A percentile compares a stretch with the other conserved stretches of the same genome.
Conservation (phyloP, 2,113 vertebrate species). For the Vombatus ursinus region DNA sequence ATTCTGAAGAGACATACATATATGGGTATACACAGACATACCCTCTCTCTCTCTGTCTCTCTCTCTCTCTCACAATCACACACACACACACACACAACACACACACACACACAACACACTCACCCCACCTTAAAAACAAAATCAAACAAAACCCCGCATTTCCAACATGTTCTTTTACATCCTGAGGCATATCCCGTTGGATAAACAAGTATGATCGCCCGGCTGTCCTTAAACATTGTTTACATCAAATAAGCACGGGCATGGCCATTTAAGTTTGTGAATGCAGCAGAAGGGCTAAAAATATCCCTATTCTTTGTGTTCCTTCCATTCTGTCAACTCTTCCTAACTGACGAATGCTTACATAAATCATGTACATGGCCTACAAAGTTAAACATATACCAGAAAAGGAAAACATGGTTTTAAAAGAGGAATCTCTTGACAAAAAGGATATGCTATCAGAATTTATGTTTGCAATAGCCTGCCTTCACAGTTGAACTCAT, state of each 20-base stretch:
- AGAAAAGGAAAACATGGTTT: slow-evolving; percentile 37
- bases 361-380: not conserved
- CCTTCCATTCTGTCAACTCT: slow-evolving; percentile 35
- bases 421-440: slow-evolving; percentile 15
- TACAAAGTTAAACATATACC: slow-evolving; percentile 33
- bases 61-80: not conserved
- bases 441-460: slow-evolving; percentile 3
- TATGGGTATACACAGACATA: not conserved
- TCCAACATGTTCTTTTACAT: not conserved
- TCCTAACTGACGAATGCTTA: slow-evolving; percentile 31
- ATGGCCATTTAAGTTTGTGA: slow-evolving; percentile 40
- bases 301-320: slow-evolving; percentile 14
- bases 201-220: slow-evolving; percentile 33
- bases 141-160: not conserved
- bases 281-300: not conserved
- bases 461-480: not conserved
- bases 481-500: not conserved
- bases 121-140: not conserved
- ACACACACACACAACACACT: not conserved
- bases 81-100: not conserved
- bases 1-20: not conserved
- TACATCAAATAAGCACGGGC: slow-evolving; percentile 44
- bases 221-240: not conserved
- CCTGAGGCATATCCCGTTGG: not conserved
- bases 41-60: too few species aligned